Base-by-base conservation (phyloP, 2,113 vertebrate species). In the Ahaetulla prasina region DNA sequence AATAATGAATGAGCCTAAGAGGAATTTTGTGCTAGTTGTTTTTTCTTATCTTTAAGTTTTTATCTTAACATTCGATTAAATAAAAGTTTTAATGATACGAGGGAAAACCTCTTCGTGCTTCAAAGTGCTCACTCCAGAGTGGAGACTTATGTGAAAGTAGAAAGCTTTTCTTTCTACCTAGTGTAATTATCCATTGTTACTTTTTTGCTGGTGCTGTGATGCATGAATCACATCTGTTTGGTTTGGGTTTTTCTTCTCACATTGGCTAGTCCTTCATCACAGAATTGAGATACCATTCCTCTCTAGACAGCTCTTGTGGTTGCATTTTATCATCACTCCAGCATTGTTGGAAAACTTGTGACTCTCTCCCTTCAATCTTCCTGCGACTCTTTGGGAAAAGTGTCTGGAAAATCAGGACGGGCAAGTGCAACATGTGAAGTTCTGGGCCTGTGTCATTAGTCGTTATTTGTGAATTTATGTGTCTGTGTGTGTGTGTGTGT, bases 31-130 rank as follows among this genome's bases (percentile, higher is more conserved):
- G 50, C 1, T 54, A 27, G 39, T 90, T 93, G 45, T 85, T 60
- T 93, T 74, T n/a, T 87, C 10, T 86, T 90, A 93, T 14, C 54
- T 6, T 14, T 80, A 53, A 50, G 35, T 54, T 80, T 12, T 55
- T 30, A 68, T n/a, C 30, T 68, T 27, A 74, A 88, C 55, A 10
- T 87, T 85, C 57, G 92, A 68, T 52, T 92, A 94, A 43, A 93
- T 39, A 92, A 49, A 91, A 93, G 20, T 90, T 45, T 50, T 18
- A 89, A 10, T 60, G 68, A 89, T 35, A 35, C 12, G 18, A 5
- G 35, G 23, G 12, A 47, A 85, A 27, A 3, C 47, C 55, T 85
- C 20, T 8, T 88, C 47, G 35, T 54, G 27, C 47, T 47, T 91
- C 49, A 93, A 54, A 86, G 0, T 0, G 2, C 0, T 91, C 92